phyloP scores from a whole-genome alignment of 2,888 invertebrate species.

The Resseliella maxima region DNA sequence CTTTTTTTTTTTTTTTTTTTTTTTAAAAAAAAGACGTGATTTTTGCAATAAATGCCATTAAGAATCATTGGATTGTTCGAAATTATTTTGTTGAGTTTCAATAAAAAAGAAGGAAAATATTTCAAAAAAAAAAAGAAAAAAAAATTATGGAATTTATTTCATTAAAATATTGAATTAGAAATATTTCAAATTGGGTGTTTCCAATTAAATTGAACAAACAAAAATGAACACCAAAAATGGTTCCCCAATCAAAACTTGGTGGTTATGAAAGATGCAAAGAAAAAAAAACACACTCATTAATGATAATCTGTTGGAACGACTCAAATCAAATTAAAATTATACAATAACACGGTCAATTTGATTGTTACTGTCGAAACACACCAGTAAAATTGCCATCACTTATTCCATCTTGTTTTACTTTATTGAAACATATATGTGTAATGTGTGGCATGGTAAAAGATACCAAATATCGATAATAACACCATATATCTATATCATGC shows the following conservation, averaged over 20 bases:
- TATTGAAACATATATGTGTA: too few relatives aligned
- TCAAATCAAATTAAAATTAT: slow-evolving; percentile 25
- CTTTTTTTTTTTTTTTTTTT: too few relatives aligned
- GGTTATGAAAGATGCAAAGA: neutral
- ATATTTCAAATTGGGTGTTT: too few relatives aligned
- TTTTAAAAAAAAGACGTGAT: too few relatives aligned
- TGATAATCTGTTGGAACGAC: slow-evolving; percentile 1
- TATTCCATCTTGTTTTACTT: neutral
- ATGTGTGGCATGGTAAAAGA: neutral
- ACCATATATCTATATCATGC: neutral
- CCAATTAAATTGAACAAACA: too few relatives aligned
- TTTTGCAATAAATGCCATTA: too few relatives aligned
- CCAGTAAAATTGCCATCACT: neutral
- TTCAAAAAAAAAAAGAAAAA: too few relatives aligned
- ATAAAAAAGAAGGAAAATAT: too few relatives aligned
- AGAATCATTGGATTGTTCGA: too few relatives aligned
- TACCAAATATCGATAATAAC: neutral
- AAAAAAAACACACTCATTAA: neutral
- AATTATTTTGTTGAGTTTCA: too few relatives aligned
- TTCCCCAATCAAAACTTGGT: neutral
- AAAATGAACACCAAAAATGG: neutral
- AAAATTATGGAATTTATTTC: too few relatives aligned
- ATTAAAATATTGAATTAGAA: too few relatives aligned
- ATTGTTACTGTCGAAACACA: neutral
- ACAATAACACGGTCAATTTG: slow-evolving; percentile 4